phyloP scores from a whole-genome alignment of 92 coral and sea anemone genomes.

The Porites cylindrica region DNA sequence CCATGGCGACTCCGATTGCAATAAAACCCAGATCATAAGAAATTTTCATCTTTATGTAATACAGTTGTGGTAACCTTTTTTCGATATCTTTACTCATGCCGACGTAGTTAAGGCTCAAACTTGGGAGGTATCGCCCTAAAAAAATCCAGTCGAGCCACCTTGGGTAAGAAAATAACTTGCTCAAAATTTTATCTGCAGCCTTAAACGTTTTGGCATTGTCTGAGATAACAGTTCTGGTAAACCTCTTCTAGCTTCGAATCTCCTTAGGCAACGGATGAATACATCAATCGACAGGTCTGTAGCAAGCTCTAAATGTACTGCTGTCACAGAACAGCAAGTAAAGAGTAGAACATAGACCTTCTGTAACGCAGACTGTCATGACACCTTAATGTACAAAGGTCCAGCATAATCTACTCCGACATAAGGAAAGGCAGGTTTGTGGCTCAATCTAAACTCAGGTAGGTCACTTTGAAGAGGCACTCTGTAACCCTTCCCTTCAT shows the following conservation, averaged over 20 bases:
- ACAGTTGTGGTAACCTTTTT: too few relatives aligned
- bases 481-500: constrained; percentile 44
- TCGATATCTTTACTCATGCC: too few relatives aligned
- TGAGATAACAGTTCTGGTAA: constrained; percentile 45
- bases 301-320: constrained; percentile 63
- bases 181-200: constrained; percentile 52
- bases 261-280: constrained; percentile 49
- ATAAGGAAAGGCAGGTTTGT: constrained; percentile 35
- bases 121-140: too few relatives aligned
- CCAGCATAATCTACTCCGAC: constrained; percentile 57
- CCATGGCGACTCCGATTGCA: too few relatives aligned
- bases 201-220: constrained; percentile 75
- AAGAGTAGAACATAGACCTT: constrained; percentile 55
- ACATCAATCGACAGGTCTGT: constrained; percentile 46
- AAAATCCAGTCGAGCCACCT: neutral
- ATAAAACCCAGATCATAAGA: too few relatives aligned
- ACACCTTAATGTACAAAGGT: constrained; percentile 27
- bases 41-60: too few relatives aligned
- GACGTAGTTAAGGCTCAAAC: too few relatives aligned
- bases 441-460: constrained; percentile 31
- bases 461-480: constrained; percentile 48
- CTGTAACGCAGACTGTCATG: constrained; percentile 27
- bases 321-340: constrained; percentile 66
- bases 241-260: constrained; percentile 58
- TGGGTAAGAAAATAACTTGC: constrained; percentile 40